Base-by-base conservation (phyloP, 2,113 vertebrate genomes). In the Otocyon megalotis region DNA sequence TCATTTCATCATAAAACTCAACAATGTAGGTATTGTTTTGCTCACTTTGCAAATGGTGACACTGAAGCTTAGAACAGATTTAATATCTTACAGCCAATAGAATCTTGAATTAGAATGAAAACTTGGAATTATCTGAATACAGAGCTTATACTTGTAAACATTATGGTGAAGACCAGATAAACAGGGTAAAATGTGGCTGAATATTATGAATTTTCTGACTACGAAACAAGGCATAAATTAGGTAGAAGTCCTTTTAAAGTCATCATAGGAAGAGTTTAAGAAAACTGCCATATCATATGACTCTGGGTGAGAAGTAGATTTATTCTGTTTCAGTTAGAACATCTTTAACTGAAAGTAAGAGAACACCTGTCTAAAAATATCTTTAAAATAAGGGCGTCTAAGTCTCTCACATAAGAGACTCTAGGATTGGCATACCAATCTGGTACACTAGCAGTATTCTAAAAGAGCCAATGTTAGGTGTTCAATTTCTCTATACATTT, bases 81-180 rank as follows among this genome's bases (percentile, higher is more conserved):
- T 35, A 53, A 22, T 80, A 80, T 32, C 16, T 37, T 28, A 81
- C 2, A 91, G 50, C 28, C 10, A 56, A 60, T 22, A 87, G 32
- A 54, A 63, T 90, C 28, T 63, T 56, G 50, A 93, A 87, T 48
- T 86, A 53, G 16, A 83, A 32, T 88, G n/a, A 91, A 87, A 88
- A 35, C 20, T 26, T 56, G 7, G 10, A 20, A 83, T 43, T 81
- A 35, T 28, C 54, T 88, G 22, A 50, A 91, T 19, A 37, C 1
- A 76, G 43, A 81, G 0, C 2, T 90, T 88, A n/a, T 30, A 35
- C 15, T 88, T 87, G 60, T 82, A 54, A 77, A 71, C 22, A 37
- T 24, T 69, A 67, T 72, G 19, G 9, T 63, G n/a, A 5, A 9
- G 19, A 24, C 86, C 9, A 8, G 26, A 17, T 87, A 43, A 58